Evolutionary conservation across 2,113 vertebrate genomes (phyloP).

Genomic region (Gymnocephalus cernua): DNA sequence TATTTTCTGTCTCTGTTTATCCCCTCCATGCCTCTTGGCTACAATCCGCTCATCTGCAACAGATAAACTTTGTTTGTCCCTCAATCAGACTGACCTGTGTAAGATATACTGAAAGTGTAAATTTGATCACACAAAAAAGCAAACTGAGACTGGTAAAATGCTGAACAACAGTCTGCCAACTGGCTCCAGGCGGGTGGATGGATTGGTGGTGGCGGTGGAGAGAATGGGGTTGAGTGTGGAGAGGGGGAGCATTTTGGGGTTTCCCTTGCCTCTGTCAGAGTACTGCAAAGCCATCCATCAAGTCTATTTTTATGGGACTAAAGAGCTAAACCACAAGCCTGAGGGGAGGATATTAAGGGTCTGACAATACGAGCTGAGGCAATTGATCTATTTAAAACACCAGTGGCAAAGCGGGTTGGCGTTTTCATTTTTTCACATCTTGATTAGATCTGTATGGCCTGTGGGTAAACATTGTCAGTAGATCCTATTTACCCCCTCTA

Average conservation of each 20-base stretch:
- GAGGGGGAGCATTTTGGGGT: conserved; percentile 61
- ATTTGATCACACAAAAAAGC: conserved; percentile 40
- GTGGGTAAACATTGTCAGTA: conserved; percentile 59
- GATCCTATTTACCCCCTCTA: conserved; percentile 59
- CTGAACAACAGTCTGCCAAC: conserved; percentile 54
- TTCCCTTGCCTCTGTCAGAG: conserved; percentile 65
- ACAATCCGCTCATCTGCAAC: conserved; percentile 30
- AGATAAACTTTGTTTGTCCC: conserved; percentile 24
- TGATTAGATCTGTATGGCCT: conserved; percentile 72
- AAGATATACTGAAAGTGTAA: conserved; percentile 5
- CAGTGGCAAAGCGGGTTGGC: conserved; percentile 50
- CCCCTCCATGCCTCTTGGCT: conserved; percentile 8
- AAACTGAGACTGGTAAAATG: conserved; percentile 34
- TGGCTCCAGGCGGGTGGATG: conserved; percentile 39
- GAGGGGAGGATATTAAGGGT: conserved; percentile 71
- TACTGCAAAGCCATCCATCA: conserved; percentile 74
- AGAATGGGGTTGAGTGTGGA: conserved; percentile 13
- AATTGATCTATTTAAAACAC: conserved; percentile 79
- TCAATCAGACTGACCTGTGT: conserved; percentile 6
- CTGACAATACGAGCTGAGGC: conserved; percentile 64
- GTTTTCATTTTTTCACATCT: conserved; percentile 73
- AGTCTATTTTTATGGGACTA: conserved; percentile 75
- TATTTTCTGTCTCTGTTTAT: background rate
- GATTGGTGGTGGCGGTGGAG: conserved; percentile 16
- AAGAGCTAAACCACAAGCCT: conserved; percentile 74